Percentiles rank a stretch among this genome's conserved stretches.
Conservation (phyloP, 2,888 invertebrate genomes). For the Argyra leucocephala region DNA sequence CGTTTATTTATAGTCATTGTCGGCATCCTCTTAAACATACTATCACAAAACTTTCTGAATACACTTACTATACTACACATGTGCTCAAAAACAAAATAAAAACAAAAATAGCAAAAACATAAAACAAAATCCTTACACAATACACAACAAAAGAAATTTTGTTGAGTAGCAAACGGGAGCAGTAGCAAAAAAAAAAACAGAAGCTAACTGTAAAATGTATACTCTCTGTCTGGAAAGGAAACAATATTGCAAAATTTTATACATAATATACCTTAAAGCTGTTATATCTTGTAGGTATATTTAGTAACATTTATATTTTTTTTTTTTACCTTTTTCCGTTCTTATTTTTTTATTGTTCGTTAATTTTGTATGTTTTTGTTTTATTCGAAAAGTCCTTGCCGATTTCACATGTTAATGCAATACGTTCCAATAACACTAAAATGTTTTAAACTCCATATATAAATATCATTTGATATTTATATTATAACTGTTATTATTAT, state of each 20-base stretch:
- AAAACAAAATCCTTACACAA: neutral
- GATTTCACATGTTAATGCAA: neutral
- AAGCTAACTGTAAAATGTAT: neutral
- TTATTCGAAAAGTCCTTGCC: constrained; percentile 4
- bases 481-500: too few relatives aligned
- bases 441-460: neutral
- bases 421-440: constrained; percentile 1
- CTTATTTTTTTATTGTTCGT: too few relatives aligned
- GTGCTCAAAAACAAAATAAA: neutral
- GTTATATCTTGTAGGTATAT: neutral
- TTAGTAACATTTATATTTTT: too few relatives aligned
- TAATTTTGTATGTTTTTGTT: too few relatives aligned
- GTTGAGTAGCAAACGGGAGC: neutral
- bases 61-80: neutral
- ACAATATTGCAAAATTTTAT: neutral
- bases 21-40: too few relatives aligned
- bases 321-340: neutral
- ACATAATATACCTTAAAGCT: neutral
- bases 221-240: neutral
- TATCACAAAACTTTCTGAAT: too few relatives aligned
- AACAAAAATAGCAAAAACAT: too few relatives aligned
- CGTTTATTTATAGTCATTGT: too few relatives aligned
- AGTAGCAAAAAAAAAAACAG: neutral
- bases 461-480: too few relatives aligned
- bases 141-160: neutral